Base-by-base conservation (phyloP, 2,797 vertebrate species). In the Mareca strepera region DNA sequence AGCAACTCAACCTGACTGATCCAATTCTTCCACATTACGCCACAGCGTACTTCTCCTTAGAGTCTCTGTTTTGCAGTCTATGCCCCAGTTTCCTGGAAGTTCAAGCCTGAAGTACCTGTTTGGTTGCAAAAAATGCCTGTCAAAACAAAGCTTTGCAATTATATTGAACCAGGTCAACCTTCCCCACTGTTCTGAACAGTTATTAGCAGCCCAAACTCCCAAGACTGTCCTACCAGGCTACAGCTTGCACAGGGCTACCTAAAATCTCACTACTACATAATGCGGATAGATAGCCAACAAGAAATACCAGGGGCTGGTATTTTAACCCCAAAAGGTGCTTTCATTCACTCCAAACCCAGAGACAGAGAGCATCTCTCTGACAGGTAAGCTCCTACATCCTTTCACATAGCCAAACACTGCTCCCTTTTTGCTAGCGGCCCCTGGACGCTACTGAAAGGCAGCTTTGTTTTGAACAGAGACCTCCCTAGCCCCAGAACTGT, bases 291-390 rank as follows among this genome's bases (percentile, higher is more conserved):
- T 2, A 59, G 10, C 31, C 50, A 69, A 78, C 12, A 74, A 52
- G 46, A 82, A 82, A 87, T 2, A 35, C 5, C 29, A 74, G 35
- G 56, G 15, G 6, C 52, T 77, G 2, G 0, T 17, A 4, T 31
- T 93, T 70, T 73, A 77, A 41, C 67, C 46, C 43, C 43, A 48
- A 28, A 92, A 16, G 16, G 33, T 7, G 8, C 46, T 74, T 56
- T 63, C 43, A 59, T 35, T n/a, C 52, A 11, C 69, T 73, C 20
- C 37, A 91, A 48, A 75, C 9, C 3, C 58, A 67, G 21, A 84
- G n/a, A 7, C 35, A 89, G 29, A 0, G 1, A 82, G 17, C 0
- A 0, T 18, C 53, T 22, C 35, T 60, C 12, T 12, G 59, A 13
- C 5, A 50, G 28, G 25, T 9, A 22, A 79, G 50, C 15, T 82